phyloP scores from a whole-genome alignment of 2,888 invertebrate species.

The Latrodectus hesperus region DNA sequence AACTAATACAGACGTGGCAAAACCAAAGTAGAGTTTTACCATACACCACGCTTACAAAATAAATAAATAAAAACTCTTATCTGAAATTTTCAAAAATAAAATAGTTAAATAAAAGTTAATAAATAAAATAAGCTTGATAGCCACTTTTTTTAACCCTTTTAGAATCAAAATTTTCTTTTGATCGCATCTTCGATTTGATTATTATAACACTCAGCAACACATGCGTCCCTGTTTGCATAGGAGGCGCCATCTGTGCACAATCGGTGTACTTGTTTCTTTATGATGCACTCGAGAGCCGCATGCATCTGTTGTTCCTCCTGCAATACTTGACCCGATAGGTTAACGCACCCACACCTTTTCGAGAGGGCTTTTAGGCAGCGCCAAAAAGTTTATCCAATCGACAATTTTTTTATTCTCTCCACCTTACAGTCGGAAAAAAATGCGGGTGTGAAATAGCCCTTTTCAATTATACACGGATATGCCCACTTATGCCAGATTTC shows the following conservation, averaged over 20 bases:
- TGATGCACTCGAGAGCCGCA: conserved; percentile 24
- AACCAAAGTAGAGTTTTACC: too few species aligned
- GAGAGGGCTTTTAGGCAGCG: background rate
- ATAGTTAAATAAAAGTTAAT: too few species aligned
- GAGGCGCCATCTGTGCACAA: conserved; percentile 12
- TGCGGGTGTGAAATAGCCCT: too few species aligned
- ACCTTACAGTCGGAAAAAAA: background rate
- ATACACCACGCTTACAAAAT: too few species aligned
- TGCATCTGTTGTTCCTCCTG: conserved; percentile 48
- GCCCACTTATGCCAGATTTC: too few species aligned
- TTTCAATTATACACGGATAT: too few species aligned
- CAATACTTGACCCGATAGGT: conserved; percentile 48
- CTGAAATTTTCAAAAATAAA: too few species aligned
- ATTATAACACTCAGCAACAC: conserved; percentile 3
- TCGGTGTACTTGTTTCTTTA: conserved; percentile 16
- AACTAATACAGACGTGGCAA: too few species aligned
- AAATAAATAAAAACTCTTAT: too few species aligned
- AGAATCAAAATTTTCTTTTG: conserved; percentile 13
- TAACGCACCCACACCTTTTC: conserved; percentile 51
- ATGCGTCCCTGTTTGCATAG: conserved; percentile 15
- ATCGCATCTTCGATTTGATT: conserved; percentile 17
- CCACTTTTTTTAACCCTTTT: too few species aligned
- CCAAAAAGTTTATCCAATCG: conserved; percentile 36
- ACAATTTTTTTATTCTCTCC: background rate
- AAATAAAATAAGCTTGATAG: too few species aligned